Evolutionary conservation across 1,140 invertebrate species (phyloP), one percentile per base, ranked within the genome.

Genomic region (Diorhabda carinulata): DNA sequence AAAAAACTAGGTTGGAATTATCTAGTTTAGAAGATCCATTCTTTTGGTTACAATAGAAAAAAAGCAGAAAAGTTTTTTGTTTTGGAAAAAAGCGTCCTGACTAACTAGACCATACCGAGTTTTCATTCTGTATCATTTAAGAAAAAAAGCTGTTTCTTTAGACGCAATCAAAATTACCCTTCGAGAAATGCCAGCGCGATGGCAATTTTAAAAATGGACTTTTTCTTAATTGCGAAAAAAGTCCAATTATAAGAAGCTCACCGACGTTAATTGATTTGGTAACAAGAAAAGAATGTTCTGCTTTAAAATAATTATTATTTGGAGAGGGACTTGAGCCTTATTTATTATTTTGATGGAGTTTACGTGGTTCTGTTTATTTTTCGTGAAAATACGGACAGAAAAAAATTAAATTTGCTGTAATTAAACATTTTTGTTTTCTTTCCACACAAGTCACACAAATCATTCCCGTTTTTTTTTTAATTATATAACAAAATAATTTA

Each of bases 191-290:
- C 73, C 69, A 70, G 70, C 67, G 59, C 66, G 58, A 64, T 61
- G 72, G 76, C 71, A 77, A 77, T 77, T 77, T 78, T 76, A 74
- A 77, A 78, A 78, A 78, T 78, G 76, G 77, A 70, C 70, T 75
- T 75, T 75, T 73, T 74, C 72, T 76, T 74, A 73, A 74, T 73
- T 73, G 73, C 74, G 66, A 76, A 78, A 77, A 78, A 77, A 77
- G 70, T 77, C 75, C 73, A 77, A 77, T 77, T 77, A 77, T 72
- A 75, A 76, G 72, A 70, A 75, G 72, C 70, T 65, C 64, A 56
- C 61, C 44, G 74, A 75, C 74, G 74, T 74, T 75, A 75, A 75
- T 75, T 75, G 74, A 75, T 75, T 75, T 72, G 74, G 74, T 71
- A 75, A 75, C 74, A 74, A 71, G 74, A 73, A 73, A 72, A 75